These are phyloP conservation scores for Trachythela sp. DNA, from an alignment of 64 coral and sea anemone species.

Conservation along the genomic window DNA sequence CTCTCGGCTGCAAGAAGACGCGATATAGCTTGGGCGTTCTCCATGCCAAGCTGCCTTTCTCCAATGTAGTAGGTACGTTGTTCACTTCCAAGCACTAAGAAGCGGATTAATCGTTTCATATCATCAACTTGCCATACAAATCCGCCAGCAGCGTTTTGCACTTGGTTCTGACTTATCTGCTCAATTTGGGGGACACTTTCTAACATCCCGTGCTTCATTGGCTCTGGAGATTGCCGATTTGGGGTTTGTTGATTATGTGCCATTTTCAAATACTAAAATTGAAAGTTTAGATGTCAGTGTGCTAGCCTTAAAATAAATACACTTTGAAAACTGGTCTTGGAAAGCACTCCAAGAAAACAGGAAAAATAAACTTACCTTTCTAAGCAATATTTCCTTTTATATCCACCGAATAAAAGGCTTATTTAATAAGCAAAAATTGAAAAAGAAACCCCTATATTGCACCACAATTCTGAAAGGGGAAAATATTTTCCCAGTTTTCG, in stretches of 20 bases:
- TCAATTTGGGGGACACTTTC: conserved; percentile 31
- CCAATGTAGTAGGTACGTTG: conserved; percentile 63
- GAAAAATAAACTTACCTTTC: not conserved
- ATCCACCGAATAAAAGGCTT: not conserved
- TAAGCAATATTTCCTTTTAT: not conserved
- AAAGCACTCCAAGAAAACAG: not conserved
- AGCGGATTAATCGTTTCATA: conserved; percentile 60
- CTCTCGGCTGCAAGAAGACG: conserved; percentile 52
- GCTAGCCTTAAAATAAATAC: too few species aligned
- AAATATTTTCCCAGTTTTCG: too few species aligned
- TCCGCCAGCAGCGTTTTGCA: conserved; percentile 67
- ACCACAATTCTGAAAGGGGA: too few species aligned
- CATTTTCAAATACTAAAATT: not conserved
- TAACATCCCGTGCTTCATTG: conserved; percentile 26
- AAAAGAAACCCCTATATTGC: too few species aligned
- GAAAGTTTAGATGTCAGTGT: too few species aligned
- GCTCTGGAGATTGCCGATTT: too few species aligned
- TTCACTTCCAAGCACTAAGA: conserved; percentile 78
- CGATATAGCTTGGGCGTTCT: conserved; percentile 66
- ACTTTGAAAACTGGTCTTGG: not conserved
- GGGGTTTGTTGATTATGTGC: not conserved
- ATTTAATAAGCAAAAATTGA: not conserved
- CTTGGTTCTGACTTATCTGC: conserved; percentile 43
- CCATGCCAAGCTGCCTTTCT: conserved; percentile 40
- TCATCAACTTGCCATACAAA: conserved; percentile 63